Base-by-base conservation (phyloP, 1,140 invertebrate species). In the Schmidtea mediterranea region DNA sequence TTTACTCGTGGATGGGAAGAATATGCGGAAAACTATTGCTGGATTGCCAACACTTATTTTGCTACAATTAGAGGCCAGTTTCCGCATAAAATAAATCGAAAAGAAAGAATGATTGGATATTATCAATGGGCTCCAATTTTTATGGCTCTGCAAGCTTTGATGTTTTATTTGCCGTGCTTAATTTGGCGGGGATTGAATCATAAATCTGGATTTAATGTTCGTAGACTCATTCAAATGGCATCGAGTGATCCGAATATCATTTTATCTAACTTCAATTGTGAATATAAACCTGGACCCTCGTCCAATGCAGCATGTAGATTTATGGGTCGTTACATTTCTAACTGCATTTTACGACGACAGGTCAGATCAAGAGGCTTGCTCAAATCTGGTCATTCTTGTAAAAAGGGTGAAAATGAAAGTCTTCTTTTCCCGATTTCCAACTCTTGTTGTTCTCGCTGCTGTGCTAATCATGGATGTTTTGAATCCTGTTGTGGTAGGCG, bases 401-500 rank as follows among this genome's bases (percentile, higher is more conserved):
- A 32, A 32, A 32, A 32, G 10, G 10, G 26, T 10, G 26, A 32
- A 32, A 32, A 32, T 32, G 26, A 32, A 32, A 32, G 26, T 32
- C 26, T 32, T 6, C 10, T 32, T 6, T 32, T 32, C 10, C 26
- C 26, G 3, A 32, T 32, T 32, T 32, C 26, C 10, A 10, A 32
- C 26, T 32, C 26, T 32, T 32, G 26, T 32, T 32, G 26, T 32
- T 32, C 26, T 32, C 26, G 26, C 3, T 32, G 26, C 10, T 32
- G 26, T 32, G 10, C 26, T 32, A 32, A 32, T 32, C 26, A 10
- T 6, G 26, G 26, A 32, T 40, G 39, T 40, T 15, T 40, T 6
- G 5, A 32, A 32, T 32, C 26, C 3, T 61, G 57, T 39, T 49
- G 55, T 15, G 58, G 58, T 2, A 56, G 60, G 15, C 55, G 58